Percentiles rank a stretch among this genome's conserved stretches.
Evolutionary conservation across 2,797 vertebrate genomes (phyloP).

Genomic region (Phrynocephalus guinanensis): DNA sequence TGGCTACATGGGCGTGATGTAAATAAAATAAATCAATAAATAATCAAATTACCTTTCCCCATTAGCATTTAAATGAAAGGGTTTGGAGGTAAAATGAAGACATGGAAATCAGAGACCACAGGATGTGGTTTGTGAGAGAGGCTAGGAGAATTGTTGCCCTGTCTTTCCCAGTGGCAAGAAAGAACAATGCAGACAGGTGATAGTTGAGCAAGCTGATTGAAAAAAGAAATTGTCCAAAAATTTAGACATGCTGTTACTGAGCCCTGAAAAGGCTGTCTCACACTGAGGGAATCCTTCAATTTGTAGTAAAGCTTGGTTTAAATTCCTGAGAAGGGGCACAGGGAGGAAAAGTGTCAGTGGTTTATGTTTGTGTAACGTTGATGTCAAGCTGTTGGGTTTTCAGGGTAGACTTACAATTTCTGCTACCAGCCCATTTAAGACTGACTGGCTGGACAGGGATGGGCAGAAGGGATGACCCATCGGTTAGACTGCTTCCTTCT

Average conservation of each 20-base stretch:
- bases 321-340: neutral
- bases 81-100: too few species aligned
- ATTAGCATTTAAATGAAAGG: too few species aligned
- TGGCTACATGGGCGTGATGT: too few species aligned
- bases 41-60: too few species aligned
- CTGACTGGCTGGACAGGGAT: neutral
- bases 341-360: neutral
- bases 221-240: neutral
- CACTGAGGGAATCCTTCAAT: neutral
- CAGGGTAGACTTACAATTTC: neutral
- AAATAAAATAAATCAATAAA: too few species aligned
- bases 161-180: neutral
- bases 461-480: neutral
- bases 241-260: neutral
- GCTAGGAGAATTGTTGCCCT: neutral
- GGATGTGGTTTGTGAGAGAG: neutral
- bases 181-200: neutral
- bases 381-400: neutral
- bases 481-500: neutral
- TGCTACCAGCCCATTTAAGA: neutral
- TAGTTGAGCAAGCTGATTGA: neutral
- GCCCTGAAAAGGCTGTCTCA: neutral
- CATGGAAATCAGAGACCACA: neutral
- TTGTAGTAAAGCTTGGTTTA: neutral
- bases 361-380: neutral